These are phyloP conservation scores for Crambe crambe DNA, from an alignment of 37 sponge, comb jelly and placozoan species.

Conservation along the genomic window DNA sequence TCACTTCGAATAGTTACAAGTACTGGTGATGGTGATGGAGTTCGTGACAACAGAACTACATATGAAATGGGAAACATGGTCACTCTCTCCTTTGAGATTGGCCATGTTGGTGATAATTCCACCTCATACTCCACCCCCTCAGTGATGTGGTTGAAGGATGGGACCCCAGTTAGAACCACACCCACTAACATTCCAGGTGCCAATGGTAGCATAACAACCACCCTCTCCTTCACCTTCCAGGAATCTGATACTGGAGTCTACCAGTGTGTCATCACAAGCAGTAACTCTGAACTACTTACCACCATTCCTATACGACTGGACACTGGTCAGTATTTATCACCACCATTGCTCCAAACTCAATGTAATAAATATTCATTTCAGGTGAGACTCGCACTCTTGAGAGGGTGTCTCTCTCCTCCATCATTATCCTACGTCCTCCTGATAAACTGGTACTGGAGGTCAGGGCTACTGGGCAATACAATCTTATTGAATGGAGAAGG, in stretches of 20 bases:
- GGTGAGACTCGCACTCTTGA: background rate
- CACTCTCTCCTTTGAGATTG: background rate
- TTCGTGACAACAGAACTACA: background rate
- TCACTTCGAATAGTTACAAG: background rate
- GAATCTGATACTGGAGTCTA: slow-evolving; percentile 34
- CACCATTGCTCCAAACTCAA: too few species aligned
- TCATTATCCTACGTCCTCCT: slow-evolving; percentile 39
- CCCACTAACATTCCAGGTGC: background rate
- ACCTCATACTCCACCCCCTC: slow-evolving; percentile 1
- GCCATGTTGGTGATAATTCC: background rate
- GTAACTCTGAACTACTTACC: slow-evolving; percentile 10
- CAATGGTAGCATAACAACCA: background rate
- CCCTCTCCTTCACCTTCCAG: slow-evolving; percentile 11
- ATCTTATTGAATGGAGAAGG: background rate
- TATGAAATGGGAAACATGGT: background rate
- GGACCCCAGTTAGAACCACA: background rate
- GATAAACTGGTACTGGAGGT: slow-evolving; percentile 41
- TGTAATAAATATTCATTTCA: background rate
- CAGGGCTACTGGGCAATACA: slow-evolving; percentile 28
- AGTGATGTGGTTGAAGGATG: slow-evolving; percentile 35
- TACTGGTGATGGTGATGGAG: background rate
- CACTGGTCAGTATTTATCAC: slow-evolving; percentile 22
- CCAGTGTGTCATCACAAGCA: slow-evolving; percentile 43
- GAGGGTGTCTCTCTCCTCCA: slow-evolving; percentile 20
- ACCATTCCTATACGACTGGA: slow-evolving; percentile 35